Base-by-base conservation (phyloP, 2,888 invertebrate genomes). In the Rhingia campestris region DNA sequence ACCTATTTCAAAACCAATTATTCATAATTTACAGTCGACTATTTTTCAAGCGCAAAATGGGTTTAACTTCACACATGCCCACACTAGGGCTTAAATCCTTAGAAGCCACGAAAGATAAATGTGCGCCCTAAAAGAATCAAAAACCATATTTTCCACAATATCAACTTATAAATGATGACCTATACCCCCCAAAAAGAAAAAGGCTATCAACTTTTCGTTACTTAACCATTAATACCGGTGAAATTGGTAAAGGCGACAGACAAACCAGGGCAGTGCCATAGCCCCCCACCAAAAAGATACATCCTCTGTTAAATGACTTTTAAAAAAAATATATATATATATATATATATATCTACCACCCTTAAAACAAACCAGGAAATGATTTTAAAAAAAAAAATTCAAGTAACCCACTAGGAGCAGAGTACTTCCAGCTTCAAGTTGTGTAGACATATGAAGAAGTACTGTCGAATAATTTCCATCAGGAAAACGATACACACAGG, bases 11-110 rank as follows among this genome's bases (percentile, higher is more conserved):
- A 75, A 79, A 66, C 63, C 84, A 74, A 84, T 84, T 84, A 74
- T 70, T 84, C 84, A 84, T 74, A 84, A 79, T 84, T 84, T 84
- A 84, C 58, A 74, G 79, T 64, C 63, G 79, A 64, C 74, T 56
- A 84, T 84, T 84, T 74, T 59, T 74, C 70, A 80, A 32, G 6
- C 56, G 72, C 30, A 49, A 49, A 74, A 84, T 79, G 59, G 69
- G 47, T 69, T 77, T 82, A 77, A 53, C 76, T 77, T 82, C 77
- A 72, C 81, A 59, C 70, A 77, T 56, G 53, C 53, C 33, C 49
- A 41, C 39, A 33, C 54, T 10, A 4, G 43, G 58, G 10, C 22
- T 30, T 35, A 74, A 67, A 80, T 63, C 73, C 67, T 12, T 7
- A 54, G 58, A 74, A 70, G 64, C 61, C 51, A 59, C 63, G 1